Base-by-base conservation (phyloP, 2,797 vertebrate species). In the Sebastes iracundus region DNA sequence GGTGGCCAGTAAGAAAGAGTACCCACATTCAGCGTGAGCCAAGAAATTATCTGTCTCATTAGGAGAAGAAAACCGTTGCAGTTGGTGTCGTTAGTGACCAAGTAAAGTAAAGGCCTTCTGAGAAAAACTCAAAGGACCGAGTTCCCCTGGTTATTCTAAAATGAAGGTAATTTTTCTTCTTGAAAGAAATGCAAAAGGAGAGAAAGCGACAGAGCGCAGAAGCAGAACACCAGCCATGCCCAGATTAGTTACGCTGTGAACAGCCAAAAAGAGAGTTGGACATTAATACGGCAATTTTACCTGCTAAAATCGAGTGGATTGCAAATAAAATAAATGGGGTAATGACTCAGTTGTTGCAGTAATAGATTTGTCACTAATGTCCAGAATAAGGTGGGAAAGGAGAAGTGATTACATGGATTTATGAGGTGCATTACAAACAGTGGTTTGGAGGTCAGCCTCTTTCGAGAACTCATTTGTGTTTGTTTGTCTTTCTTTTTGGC, bases 21-120 rank as follows among this genome's bases (percentile, higher is more conserved):
- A 67, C 56, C 65, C 78, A 81, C 69, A 89, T 87, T 94, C 80
- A 86, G 64, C 16, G 0, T 1, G 5, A 73, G 90, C 90, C 89
- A 92, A 90, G 77, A 85, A 91, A 88, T 89, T 7, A 89, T 90
- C 79, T 79, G 84, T 91, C 61, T 90, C 90, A 91, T 93, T 93
- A 87, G 79, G 63, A 70, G 61, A 88, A 86, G 62, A 87, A 86
- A 89, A 71, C 55, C 4, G 59, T 75, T 90, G 78, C 80, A 81
- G 55, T 84, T 38, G 69, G 55, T 84, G 81, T 65, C 80, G 75
- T 84, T 82, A 70, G 72, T 35, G 79, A 83, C 59, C 66, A 16
- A 80, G 75, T 18, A 60, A 58, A 66, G 72, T 79, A 80, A 80
- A 85, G 53, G 49, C 68, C 55, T 52, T 20, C 28, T 61, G 68